phyloP scores from a whole-genome alignment of 2,113 vertebrate genomes.

The Megaceryle maxima region DNA sequence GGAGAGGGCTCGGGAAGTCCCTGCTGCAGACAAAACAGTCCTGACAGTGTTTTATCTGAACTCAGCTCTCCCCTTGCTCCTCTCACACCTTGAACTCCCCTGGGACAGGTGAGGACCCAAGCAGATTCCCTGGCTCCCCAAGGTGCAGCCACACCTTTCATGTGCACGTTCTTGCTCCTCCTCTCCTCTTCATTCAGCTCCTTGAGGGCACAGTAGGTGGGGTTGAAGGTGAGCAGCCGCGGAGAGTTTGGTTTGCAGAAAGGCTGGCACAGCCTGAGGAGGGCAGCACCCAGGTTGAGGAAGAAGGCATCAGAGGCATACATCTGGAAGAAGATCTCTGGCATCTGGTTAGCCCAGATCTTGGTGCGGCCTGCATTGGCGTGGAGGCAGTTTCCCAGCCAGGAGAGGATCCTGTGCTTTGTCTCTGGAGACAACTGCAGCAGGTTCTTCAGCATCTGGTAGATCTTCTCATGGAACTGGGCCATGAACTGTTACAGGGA shows the following conservation, averaged over 20 bases:
- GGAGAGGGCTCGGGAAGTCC: not conserved
- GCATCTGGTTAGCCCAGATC: conserved; percentile 99
- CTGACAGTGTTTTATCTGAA: accelerated
- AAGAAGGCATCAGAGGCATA: conserved; percentile 96
- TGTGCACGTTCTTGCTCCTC: conserved; percentile 88
- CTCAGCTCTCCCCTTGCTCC: not conserved
- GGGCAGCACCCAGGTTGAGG: conserved; percentile 91
- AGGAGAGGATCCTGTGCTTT: conserved; percentile 90
- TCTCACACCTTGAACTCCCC: not conserved
- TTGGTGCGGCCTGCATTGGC: conserved; percentile 92
- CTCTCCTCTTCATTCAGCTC: conserved; percentile 94
- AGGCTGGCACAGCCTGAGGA: conserved; percentile 96
- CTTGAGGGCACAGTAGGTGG: conserved; percentile 92
- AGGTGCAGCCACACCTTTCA: conserved; percentile 76
- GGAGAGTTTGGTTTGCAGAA: conserved; percentile 92
- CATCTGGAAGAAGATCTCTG: conserved; percentile 97
- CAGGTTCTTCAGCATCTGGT: conserved; percentile 93
- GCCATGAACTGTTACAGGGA: conserved; percentile 86
- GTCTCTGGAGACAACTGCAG: conserved; percentile 91
- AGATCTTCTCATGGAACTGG: conserved; percentile 95
- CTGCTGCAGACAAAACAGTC: not conserved
- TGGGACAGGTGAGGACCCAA: not conserved
- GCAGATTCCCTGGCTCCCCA: not conserved
- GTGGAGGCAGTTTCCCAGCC: conserved; percentile 94
- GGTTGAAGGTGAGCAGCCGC: conserved; percentile 93